These are phyloP conservation scores for Wiebesia pumilae DNA, from an alignment of 1,140 invertebrate species.

Conservation along the genomic window DNA sequence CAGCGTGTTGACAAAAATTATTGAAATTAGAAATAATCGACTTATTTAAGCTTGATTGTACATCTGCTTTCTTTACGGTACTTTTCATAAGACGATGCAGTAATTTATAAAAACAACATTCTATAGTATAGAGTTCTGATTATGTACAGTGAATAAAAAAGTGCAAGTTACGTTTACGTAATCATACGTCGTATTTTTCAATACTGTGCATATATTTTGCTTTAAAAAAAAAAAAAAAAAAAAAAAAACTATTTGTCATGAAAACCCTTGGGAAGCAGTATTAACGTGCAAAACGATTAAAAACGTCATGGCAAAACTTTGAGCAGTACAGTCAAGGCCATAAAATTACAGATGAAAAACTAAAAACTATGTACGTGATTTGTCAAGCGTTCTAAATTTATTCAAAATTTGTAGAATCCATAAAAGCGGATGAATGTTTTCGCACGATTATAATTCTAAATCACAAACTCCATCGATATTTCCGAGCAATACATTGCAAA, in stretches of 20 bases:
- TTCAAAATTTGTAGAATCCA: constrained; percentile 16
- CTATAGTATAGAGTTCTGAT: neutral
- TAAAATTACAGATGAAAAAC: neutral
- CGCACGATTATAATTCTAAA: neutral
- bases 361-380: neutral
- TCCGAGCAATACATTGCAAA: neutral
- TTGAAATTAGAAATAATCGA: neutral
- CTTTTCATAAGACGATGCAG: neutral
- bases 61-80: no score
- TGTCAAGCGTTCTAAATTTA: neutral
- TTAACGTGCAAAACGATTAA: neutral
- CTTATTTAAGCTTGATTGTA: neutral
- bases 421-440: neutral
- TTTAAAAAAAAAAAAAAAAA: no score
- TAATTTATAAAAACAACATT: neutral
- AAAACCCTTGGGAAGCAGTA: neutral
- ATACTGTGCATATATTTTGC: neutral
- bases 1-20: neutral
- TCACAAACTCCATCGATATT: neutral
- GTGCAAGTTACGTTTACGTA: neutral
- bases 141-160: neutral
- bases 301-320: neutral
- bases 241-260: neutral
- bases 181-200: neutral
- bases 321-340: neutral